These are phyloP conservation scores for Cepphus grylle DNA, from an alignment of 2,113 vertebrate genomes.

Conservation along the genomic window DNA sequence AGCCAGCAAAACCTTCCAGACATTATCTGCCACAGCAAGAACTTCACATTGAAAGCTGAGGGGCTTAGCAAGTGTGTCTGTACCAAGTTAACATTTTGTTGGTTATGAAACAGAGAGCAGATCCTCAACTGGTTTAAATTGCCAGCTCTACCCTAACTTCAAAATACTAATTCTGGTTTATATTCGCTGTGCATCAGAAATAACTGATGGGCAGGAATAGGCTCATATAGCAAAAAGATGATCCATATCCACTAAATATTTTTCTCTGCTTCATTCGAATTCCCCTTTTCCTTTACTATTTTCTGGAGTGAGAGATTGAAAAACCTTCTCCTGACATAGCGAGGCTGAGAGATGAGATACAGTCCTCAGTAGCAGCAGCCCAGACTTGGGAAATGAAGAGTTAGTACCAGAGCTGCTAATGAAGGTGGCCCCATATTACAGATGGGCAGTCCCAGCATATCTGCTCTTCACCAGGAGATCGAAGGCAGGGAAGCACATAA, in stretches of 20 bases:
- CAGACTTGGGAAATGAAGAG: background rate
- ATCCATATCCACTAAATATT: background rate
- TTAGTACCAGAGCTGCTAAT: background rate
- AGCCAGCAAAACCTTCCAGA: background rate
- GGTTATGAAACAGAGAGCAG: background rate
- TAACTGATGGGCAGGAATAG: background rate
- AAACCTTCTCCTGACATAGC: background rate
- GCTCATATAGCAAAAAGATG: background rate
- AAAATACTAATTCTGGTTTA: background rate
- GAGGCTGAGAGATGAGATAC: background rate
- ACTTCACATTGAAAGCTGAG: background rate
- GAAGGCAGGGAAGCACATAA: background rate
- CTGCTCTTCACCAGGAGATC: background rate
- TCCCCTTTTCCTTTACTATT: background rate
- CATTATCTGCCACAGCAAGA: conserved; percentile 1
- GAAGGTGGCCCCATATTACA: background rate
- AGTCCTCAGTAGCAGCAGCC: background rate
- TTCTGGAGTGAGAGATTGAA: background rate
- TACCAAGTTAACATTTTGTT: background rate
- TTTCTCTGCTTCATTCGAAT: background rate
- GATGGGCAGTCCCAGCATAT: background rate
- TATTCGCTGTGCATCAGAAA: background rate
- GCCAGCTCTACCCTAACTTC: background rate
- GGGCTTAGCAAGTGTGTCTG: background rate
- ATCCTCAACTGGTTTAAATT: background rate